Evolutionary conservation across 2,888 invertebrate species (phyloP).

Genomic region (Auanema freiburgensis): DNA sequence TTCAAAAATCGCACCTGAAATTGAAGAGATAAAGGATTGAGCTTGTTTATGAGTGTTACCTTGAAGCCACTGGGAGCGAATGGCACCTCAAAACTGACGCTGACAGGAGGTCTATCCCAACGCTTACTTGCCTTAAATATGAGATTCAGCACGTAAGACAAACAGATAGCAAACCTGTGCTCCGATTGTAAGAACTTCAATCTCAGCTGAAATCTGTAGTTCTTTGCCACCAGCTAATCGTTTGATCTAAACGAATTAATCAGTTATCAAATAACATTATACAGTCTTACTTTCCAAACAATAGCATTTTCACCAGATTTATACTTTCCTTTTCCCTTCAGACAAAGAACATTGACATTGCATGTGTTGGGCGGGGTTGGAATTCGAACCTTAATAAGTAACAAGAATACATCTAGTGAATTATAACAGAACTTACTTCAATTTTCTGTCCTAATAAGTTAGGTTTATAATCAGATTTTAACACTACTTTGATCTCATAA

Average conservation of each 20-base stretch:
- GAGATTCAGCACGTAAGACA: conserved; percentile 68
- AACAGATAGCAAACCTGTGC: conserved; percentile 68
- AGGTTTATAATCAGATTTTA: conserved; percentile 98
- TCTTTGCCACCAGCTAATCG: conserved; percentile 88
- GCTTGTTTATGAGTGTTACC: conserved; percentile 45
- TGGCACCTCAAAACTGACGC: conserved; percentile 99
- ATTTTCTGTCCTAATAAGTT: conserved; percentile 97
- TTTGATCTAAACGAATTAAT: conserved; percentile 71
- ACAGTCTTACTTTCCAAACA: conserved; percentile 79
- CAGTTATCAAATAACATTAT: too few relatives aligned
- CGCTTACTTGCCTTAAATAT: conserved; percentile 78
- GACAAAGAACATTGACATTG: conserved; percentile 94
- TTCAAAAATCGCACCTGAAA: conserved; percentile 86
- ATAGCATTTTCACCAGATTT: conserved; percentile 99
- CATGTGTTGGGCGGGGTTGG: conserved; percentile 98
- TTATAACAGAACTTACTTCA: conserved; percentile 71
- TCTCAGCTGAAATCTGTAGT: conserved; percentile 96
- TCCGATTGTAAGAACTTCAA: conserved; percentile 93
- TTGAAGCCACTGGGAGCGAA: conserved; percentile 99
- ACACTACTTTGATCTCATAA: conserved; percentile 96
- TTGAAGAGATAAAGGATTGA: not conserved
- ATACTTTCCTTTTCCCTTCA: conserved; percentile 96
- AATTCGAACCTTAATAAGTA: conserved; percentile 74
- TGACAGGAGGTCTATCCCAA: conserved; percentile 99
- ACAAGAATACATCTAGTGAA: not conserved